Evolutionary conservation across 2,113 vertebrate species (phyloP), one percentile per base, ranked within the genome.

Genomic region (Saccopteryx bilineata): DNA sequence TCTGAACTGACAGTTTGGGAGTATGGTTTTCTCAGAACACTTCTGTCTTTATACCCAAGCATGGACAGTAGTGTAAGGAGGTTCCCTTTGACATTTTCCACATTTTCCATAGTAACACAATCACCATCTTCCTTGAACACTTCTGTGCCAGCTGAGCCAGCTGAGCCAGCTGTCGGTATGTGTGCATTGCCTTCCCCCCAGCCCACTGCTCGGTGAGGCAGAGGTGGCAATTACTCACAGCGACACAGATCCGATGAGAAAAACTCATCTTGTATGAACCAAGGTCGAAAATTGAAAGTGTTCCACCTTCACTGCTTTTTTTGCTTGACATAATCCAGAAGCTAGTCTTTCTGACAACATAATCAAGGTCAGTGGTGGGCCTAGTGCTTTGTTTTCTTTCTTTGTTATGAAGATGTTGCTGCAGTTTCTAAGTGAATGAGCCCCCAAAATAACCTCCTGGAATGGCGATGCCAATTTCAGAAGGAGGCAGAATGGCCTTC

Each of bases 211-310:
- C 0, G 1, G 93, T 9, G 52, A 82, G 46, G 60, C 66, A 68
- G 74, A 92, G 66, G 81, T 75, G 61, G 88, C 76, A 11, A 31
- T 56, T 92, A 48, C 71, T 81, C 91, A 68, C 84, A n/a, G 88
- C 7, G 10, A 89, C 1, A 11, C 13, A 28, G 23, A 26, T 85
- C 74, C 80, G 60, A 91, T 39, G 87, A 91, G 46, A 87, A 93
- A 96, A 96, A 72, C 56, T 91, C 93, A 91, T 97, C 96, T 86
- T 83, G 63, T 89, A 89, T 18, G 71, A 96, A 86, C 52, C 88
- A 89, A 86, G 66, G 28, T 93, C 0, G 26, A 95, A 96, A 97
- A 97, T 69, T 80, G 95, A 96, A 96, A 96, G 95, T 76, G 88
- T 91, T 92, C 74, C 88, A 80, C 97, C 56, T 91, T 93, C 90